phyloP scores from a whole-genome alignment of 2,797 vertebrate species.

The Poeciliopsis presidionis region DNA sequence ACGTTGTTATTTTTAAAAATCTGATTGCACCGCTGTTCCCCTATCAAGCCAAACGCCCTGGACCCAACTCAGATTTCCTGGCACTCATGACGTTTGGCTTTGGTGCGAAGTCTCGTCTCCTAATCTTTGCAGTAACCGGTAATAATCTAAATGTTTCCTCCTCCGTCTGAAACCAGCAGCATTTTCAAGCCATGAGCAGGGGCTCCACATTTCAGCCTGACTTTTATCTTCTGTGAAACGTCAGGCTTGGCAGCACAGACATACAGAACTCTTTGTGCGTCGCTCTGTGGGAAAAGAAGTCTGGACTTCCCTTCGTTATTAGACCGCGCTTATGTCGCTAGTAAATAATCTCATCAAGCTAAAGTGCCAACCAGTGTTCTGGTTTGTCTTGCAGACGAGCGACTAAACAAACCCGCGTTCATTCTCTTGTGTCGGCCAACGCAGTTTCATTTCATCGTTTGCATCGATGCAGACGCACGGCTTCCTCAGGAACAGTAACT shows the following conservation, averaged over 20 bases:
- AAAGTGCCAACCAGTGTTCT: neutral
- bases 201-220: conserved; percentile 25
- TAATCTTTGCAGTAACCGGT: conserved; percentile 47
- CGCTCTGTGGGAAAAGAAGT: conserved; percentile 37
- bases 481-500: conserved; percentile 18
- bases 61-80: conserved; percentile 19
- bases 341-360: conserved; percentile 8
- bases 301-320: conserved; percentile 6
- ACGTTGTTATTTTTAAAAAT: neutral
- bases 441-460: conserved; percentile 5
- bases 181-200: conserved; percentile 10
- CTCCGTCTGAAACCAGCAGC: conserved; percentile 28
- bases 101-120: conserved; percentile 38
- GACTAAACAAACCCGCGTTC: conserved; percentile 15
- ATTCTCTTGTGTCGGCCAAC: conserved; percentile 13
- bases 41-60: neutral
- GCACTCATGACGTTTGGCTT: conserved; percentile 24
- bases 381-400: conserved; percentile 5
- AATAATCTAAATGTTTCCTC: conserved; percentile 40
- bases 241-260: conserved; percentile 1
- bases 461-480: conserved; percentile 14
- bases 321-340: conserved; percentile 22
- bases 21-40: neutral
- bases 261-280: conserved; percentile 33
- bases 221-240: conserved; percentile 46